Percentiles rank a stretch among this genome's conserved stretches.
Evolutionary conservation across 2,888 invertebrate species (phyloP).

Genomic region (Anticlea derivata): DNA sequence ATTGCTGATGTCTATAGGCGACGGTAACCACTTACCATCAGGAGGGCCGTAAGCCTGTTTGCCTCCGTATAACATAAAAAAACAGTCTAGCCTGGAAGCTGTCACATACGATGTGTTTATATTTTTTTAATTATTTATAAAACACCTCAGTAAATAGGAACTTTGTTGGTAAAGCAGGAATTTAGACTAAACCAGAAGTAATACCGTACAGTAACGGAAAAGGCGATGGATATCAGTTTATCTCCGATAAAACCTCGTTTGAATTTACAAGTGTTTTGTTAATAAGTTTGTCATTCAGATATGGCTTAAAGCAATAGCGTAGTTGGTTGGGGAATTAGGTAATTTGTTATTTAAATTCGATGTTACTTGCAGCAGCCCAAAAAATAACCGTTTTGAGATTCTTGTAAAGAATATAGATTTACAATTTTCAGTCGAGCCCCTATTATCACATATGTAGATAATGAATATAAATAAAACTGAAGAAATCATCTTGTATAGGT

Average conservation of each 20-base stretch:
- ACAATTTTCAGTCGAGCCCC: too few relatives aligned
- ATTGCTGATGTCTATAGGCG: too few relatives aligned
- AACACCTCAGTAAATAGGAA: slow-evolving; percentile 1
- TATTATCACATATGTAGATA: too few relatives aligned
- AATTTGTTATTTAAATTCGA: slow-evolving; percentile 59
- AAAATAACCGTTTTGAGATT: too few relatives aligned
- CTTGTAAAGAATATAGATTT: too few relatives aligned
- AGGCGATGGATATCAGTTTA: slow-evolving; percentile 14
- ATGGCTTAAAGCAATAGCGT: slow-evolving; percentile 34
- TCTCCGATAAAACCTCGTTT: slow-evolving; percentile 24
- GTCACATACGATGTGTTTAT: slow-evolving; percentile 2
- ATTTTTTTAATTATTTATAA: slow-evolving; percentile 6
- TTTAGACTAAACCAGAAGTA: slow-evolving; percentile 3
- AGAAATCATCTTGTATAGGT: too few relatives aligned
- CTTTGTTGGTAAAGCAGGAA: slow-evolving; percentile 7
- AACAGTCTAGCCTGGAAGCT: neutral
- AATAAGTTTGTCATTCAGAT: slow-evolving; percentile 44
- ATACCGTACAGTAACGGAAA: slow-evolving; percentile 14
- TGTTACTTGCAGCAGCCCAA: slow-evolving; percentile 38
- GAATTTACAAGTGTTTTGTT: slow-evolving; percentile 35
- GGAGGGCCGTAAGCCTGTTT: too few relatives aligned
- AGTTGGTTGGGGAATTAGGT: slow-evolving; percentile 39
- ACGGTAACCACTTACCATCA: too few relatives aligned
- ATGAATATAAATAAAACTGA: too few relatives aligned
- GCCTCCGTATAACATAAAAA: too few relatives aligned